phyloP scores from a whole-genome alignment of 1,140 invertebrate species.

The Drosophila subpulchrella region DNA sequence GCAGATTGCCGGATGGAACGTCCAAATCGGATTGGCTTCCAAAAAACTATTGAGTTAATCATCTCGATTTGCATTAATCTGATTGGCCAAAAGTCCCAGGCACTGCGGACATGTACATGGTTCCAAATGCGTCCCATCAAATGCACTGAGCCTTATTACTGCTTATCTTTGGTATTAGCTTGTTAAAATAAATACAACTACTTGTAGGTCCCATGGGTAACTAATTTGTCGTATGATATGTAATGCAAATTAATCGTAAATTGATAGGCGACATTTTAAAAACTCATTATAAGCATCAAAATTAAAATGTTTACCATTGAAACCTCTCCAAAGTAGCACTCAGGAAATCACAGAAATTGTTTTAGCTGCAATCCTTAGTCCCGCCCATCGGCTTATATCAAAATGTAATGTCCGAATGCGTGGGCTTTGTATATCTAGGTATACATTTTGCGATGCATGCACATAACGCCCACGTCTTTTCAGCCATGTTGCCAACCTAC shows the following conservation, averaged over 20 bases:
- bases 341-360: too few species aligned
- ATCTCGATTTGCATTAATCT: constrained; percentile 64
- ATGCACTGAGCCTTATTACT: neutral
- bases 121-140: neutral
- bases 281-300: too few species aligned
- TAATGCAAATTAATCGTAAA: too few species aligned
- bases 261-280: too few species aligned
- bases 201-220: too few species aligned
- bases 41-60: constrained; percentile 51
- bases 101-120: neutral
- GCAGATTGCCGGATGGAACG: neutral
- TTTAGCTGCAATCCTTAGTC: constrained; percentile 22
- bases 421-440: neutral
- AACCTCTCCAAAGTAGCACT: too few species aligned
- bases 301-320: too few species aligned
- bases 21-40: neutral
- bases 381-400: constrained; percentile 47
- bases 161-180: too few species aligned
- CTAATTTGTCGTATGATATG: too few species aligned
- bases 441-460: too few species aligned
- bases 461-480: neutral
- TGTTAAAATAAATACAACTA: too few species aligned
- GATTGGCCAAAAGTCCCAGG: constrained; percentile 23
- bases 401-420: constrained; percentile 28
- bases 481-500: neutral